Evolutionary conservation across 2,113 vertebrate genomes (phyloP).

Genomic region (Prietella phreatophila): DNA sequence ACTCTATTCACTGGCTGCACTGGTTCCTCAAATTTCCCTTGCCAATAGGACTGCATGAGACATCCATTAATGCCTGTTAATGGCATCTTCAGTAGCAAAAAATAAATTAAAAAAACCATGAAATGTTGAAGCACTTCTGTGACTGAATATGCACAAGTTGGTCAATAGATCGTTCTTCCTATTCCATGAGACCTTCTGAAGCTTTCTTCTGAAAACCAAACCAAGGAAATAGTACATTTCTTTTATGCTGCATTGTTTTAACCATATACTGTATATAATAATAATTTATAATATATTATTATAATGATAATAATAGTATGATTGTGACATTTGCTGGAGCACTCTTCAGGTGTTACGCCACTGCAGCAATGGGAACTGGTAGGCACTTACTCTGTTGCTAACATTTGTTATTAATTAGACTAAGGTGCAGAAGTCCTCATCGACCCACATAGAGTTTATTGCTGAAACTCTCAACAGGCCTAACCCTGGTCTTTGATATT

Average conservation of each 20-base stretch:
- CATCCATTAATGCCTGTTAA: slow-evolving; percentile 38
- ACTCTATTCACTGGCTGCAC: slow-evolving; percentile 13
- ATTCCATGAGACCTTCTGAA: slow-evolving; percentile 5
- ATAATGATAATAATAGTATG: slow-evolving; percentile 5
- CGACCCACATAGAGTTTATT: slow-evolving; percentile 8
- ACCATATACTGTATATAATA: too few species aligned
- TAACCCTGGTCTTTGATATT: slow-evolving; percentile 27
- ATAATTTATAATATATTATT: too few species aligned
- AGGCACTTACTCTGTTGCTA: slow-evolving; percentile 30
- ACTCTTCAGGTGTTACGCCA: slow-evolving; percentile 24
- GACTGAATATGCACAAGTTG: slow-evolving; percentile 21
- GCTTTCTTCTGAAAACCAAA: neutral
- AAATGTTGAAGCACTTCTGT: slow-evolving; percentile 15
- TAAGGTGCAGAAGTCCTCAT: slow-evolving; percentile 35
- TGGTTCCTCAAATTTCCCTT: slow-evolving; percentile 23
- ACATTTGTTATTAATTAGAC: slow-evolving; percentile 53
- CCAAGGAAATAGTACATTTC: neutral
- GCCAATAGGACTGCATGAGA: slow-evolving; percentile 23
- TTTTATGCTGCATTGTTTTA: too few species aligned
- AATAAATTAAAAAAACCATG: neutral
- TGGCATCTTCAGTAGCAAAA: slow-evolving; percentile 34
- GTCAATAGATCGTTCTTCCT: slow-evolving; percentile 28
- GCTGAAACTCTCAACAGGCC: slow-evolving; percentile 15
- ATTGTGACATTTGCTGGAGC: slow-evolving; percentile 43
- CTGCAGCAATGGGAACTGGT: slow-evolving; percentile 23